Percentiles rank a stretch among this genome's conserved stretches.
phyloP scores from a whole-genome alignment of 1,140 invertebrate species.

The Hyles euphorbiae region DNA sequence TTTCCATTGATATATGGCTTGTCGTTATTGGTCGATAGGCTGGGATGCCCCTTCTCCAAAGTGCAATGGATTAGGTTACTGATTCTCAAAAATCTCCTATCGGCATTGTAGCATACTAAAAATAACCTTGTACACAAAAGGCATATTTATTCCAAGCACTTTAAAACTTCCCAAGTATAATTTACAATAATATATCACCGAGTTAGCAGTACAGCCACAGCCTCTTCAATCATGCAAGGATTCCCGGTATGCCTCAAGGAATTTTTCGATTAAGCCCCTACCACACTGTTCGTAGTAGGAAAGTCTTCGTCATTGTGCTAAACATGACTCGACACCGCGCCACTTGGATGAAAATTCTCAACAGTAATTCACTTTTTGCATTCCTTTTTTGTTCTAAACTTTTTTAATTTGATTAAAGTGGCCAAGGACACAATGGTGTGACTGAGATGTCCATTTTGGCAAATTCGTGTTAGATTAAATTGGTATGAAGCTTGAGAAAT shows the following conservation, averaged over 20 bases:
- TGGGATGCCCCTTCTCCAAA: no score
- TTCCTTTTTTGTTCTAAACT: conserved; percentile 9
- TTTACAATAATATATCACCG: no score
- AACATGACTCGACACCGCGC: conserved; percentile 25
- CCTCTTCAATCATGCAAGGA: conserved; percentile 34
- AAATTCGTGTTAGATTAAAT: no score
- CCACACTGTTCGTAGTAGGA: conserved; percentile 8
- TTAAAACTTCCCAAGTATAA: no score
- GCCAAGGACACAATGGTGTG: conserved; percentile 4
- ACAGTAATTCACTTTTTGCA: conserved; percentile 22
- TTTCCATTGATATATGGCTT: no score
- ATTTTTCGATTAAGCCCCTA: conserved; percentile 34
- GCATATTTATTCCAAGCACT: no score
- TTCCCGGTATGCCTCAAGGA: conserved; percentile 25
- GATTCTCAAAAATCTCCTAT: no score
- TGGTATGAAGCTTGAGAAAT: no score
- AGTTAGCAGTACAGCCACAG: background rate
- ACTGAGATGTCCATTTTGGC: background rate
- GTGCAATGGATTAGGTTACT: no score
- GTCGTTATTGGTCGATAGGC: no score
- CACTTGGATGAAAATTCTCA: conserved; percentile 10
- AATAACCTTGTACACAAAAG: no score
- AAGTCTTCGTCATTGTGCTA: conserved; percentile 23
- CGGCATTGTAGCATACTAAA: no score
- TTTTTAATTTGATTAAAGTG: conserved; percentile 26